Evolutionary conservation across 2,113 vertebrate species (phyloP).

Genomic region (Phaethornis superciliosus): DNA sequence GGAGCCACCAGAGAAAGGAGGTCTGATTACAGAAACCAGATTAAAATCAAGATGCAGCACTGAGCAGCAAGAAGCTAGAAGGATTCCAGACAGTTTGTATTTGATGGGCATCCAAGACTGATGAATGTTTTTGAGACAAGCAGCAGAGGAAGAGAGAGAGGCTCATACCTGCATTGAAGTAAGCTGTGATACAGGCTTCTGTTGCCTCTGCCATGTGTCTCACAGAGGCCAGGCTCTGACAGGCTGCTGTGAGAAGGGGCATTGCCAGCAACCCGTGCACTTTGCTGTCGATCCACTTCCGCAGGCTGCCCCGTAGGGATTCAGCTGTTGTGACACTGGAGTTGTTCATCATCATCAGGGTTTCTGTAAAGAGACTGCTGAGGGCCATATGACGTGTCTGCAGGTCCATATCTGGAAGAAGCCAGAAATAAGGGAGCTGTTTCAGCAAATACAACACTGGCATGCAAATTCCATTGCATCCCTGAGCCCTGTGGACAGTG

Average conservation of each 20-base stretch:
- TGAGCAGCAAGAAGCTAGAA: background rate
- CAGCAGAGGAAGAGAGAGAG: background rate
- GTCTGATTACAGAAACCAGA: background rate
- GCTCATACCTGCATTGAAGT: constrained; percentile 84
- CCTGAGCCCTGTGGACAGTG: background rate
- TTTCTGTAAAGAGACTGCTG: constrained; percentile 88
- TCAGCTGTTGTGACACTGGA: constrained; percentile 86
- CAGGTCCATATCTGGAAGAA: constrained; percentile 81
- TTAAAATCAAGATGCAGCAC: background rate
- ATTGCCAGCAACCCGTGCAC: constrained; percentile 84
- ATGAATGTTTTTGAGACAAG: no score
- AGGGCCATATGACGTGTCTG: constrained; percentile 92
- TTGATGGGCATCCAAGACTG: accelerated
- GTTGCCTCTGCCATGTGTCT: constrained; percentile 93
- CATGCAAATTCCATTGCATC: background rate
- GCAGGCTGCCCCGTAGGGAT: constrained; percentile 82
- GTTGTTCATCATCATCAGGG: constrained; percentile 88
- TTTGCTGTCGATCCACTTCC: constrained; percentile 83
- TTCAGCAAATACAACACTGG: accelerated
- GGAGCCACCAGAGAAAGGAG: background rate
- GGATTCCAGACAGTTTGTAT: background rate
- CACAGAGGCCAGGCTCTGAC: constrained; percentile 91
- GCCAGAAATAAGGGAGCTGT: accelerated
- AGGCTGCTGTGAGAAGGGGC: constrained; percentile 91
- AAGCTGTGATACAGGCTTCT: constrained; percentile 90